Evolutionary conservation across 2,888 invertebrate species (phyloP), one percentile per base, ranked within the genome.

Genomic region (Calameuta filiformis): DNA sequence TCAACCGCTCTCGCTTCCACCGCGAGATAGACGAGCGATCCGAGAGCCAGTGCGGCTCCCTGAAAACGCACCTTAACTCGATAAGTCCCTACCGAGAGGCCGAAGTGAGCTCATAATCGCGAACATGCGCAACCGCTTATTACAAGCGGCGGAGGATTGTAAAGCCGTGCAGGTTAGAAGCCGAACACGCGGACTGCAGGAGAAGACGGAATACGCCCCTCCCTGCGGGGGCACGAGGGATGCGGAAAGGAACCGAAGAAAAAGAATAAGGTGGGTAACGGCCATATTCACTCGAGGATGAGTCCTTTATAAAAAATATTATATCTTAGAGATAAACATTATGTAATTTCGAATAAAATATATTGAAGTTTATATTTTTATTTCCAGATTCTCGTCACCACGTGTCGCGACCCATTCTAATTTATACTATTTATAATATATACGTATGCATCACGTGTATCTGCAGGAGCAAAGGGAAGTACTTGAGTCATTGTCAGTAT

Each of bases 71-170:
- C 79, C 82, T 83, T 83, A 85, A 83, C 85, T 85, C 84, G 83
- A 85, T 85, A 85, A 86, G 84, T 84, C 82, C 80, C 82, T 84
- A 81, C 81, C 79, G 40, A 56, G 85, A 82, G 82, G 80, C 85
- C 83, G 81, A 84, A 85, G 85, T 83, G 85, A 86, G 84, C 84
- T 87, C 87, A 85, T 87, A 87, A 87, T 86, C 86, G 84, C 82
- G 83, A 81, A 83, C 83, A 81, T 81, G 83, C 81, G 83, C 85
- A 86, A 86, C 84, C 83, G 85, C 86, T 87, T 85, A 85, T 86
- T 87, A 86, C 85, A 85, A 86, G 85, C 82, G 83, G 82, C 31
- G 15, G 83, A 81, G 85, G 82, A 86, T 86, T 86, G 86, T 86
- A 71, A 78, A 78, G 12, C 34, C 23, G 40, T 56, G 40, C 40